These are phyloP conservation scores for Stenotaenia linearis DNA, from an alignment of 2,888 invertebrate species.

Conservation along the genomic window DNA sequence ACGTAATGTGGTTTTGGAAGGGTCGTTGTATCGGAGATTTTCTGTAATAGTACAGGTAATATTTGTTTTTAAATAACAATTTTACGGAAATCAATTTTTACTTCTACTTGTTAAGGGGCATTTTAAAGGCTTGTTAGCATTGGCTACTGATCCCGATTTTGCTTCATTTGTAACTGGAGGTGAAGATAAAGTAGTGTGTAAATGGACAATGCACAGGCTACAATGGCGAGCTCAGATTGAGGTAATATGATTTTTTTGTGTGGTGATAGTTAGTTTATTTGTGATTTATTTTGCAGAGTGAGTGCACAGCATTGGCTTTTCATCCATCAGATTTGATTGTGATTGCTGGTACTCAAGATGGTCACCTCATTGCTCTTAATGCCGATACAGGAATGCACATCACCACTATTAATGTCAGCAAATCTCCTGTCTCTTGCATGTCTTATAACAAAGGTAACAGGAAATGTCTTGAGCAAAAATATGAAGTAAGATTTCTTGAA, in stretches of 20 bases:
- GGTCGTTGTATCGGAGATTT: conserved; percentile 80
- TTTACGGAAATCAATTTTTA: not conserved
- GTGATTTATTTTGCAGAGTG: conserved; percentile 57
- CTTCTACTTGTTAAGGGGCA: conserved; percentile 63
- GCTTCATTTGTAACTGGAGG: conserved; percentile 89
- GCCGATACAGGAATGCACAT: conserved; percentile 80
- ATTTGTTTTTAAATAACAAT: not conserved
- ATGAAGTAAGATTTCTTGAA: not conserved
- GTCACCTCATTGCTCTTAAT: conserved; percentile 77
- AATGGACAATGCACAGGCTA: conserved; percentile 84
- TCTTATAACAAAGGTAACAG: conserved; percentile 53
- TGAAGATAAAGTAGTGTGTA: conserved; percentile 79
- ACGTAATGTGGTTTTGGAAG: conserved; percentile 80
- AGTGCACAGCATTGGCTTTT: conserved; percentile 79
- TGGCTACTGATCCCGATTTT: conserved; percentile 83
- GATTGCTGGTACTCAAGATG: conserved; percentile 83
- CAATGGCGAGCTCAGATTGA: conserved; percentile 70
- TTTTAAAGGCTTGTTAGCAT: conserved; percentile 76
- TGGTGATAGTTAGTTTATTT: not conserved
- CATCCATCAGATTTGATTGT: conserved; percentile 81
- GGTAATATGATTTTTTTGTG: conserved; percentile 48
- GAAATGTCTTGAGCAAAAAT: not conserved
- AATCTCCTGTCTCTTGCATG: conserved; percentile 77
- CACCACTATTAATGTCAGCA: conserved; percentile 77
- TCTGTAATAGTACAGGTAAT: conserved; percentile 48